These are phyloP conservation scores for Aramus guarauna DNA, from an alignment of 2,113 vertebrate genomes.

Conservation along the genomic window DNA sequence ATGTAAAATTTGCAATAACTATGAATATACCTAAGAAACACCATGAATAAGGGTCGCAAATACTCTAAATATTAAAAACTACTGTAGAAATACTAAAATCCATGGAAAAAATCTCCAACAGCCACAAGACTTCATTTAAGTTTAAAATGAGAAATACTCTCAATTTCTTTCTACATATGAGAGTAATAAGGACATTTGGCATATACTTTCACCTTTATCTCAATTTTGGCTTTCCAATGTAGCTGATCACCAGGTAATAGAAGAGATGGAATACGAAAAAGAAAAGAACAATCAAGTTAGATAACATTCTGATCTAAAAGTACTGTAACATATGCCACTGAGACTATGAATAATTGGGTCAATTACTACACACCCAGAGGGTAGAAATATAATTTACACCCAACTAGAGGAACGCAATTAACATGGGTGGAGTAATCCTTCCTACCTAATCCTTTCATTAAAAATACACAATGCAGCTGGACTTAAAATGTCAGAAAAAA, in stretches of 20 bases:
- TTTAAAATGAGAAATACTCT: background rate
- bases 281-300: constrained; percentile 1
- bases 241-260: background rate
- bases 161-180: background rate
- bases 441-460: constrained; percentile 52
- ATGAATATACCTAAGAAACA: background rate
- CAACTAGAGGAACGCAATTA: constrained; percentile 28
- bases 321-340: background rate
- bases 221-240: background rate
- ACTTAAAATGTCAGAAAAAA: background rate
- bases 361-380: constrained; percentile 23
- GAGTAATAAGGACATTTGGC: background rate
- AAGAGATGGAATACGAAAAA: background rate
- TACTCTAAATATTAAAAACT: background rate
- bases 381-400: constrained; percentile 17
- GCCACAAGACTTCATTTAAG: background rate
- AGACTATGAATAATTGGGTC: constrained; percentile 24
- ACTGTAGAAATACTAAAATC: background rate
- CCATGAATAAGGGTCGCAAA: background rate
- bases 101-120: background rate
- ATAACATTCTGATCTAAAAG: constrained; percentile 24
- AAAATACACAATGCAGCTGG: constrained; percentile 19
- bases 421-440: constrained; percentile 57
- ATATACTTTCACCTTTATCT: background rate
- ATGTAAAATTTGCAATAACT: background rate